Evolutionary conservation across 2,113 vertebrate species (phyloP).

Genomic region (Crypturellus undulatus): DNA sequence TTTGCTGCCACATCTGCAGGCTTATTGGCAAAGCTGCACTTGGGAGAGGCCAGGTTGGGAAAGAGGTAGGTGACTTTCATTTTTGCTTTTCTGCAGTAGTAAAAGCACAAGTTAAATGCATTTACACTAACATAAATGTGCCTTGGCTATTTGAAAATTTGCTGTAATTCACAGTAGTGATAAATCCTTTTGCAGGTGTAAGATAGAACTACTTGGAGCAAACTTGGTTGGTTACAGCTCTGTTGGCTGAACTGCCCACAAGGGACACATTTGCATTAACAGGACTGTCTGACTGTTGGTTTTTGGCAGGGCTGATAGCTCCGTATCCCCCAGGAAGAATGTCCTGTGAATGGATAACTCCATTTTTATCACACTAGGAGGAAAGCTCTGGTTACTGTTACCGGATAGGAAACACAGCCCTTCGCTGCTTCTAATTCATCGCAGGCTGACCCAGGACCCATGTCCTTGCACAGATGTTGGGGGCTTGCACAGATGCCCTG

Average conservation of each 20-base stretch:
- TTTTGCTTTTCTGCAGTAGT: background rate
- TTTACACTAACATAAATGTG: background rate
- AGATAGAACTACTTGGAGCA: background rate
- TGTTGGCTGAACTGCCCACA: background rate
- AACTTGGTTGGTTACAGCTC: background rate
- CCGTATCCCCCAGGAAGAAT: background rate
- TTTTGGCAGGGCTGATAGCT: background rate
- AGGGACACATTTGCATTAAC: background rate
- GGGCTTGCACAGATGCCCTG: background rate
- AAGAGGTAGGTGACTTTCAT: background rate
- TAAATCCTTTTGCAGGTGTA: background rate
- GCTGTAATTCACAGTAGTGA: background rate
- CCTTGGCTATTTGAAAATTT: background rate
- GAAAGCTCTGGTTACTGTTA: background rate
- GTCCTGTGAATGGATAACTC: background rate
- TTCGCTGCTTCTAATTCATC: background rate
- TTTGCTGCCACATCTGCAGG: background rate
- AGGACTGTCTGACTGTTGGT: background rate
- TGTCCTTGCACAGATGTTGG: fast-evolving
- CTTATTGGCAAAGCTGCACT: background rate
- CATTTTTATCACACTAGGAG: background rate
- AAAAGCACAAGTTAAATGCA: background rate
- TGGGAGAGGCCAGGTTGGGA: background rate
- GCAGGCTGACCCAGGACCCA: fast-evolving
- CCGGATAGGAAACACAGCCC: background rate